Evolutionary conservation across 2,888 invertebrate genomes (phyloP).

Genomic region (Tromatobia lineatoria): DNA sequence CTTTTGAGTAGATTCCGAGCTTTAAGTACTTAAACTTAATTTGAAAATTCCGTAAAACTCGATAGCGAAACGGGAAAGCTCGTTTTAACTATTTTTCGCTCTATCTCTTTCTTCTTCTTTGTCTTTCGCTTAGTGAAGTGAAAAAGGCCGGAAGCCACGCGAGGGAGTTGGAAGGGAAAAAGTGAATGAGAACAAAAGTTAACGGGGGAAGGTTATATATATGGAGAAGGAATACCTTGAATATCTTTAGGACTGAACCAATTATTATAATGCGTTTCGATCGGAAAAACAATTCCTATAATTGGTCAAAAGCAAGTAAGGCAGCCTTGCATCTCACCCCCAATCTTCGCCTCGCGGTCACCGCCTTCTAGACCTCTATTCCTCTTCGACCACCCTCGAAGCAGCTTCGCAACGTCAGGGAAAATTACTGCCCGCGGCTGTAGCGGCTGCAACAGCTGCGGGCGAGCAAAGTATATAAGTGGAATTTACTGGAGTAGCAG

Average conservation of each 20-base stretch:
- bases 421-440: conserved; percentile 61
- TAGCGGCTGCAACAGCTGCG: conserved; percentile 41
- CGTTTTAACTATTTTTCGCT: conserved; percentile 19
- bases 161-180: background rate
- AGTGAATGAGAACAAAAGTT: conserved; percentile 9
- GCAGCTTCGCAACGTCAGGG: conserved; percentile 38
- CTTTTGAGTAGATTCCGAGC: conserved; percentile 35
- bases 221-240: conserved; percentile 14
- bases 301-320: conserved; percentile 66
- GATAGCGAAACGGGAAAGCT: conserved; percentile 5
- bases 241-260: conserved; percentile 38
- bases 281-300: conserved; percentile 69
- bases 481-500: conserved; percentile 61
- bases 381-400: conserved; percentile 44
- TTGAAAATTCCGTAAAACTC: conserved; percentile 48
- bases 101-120: background rate
- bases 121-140: background rate
- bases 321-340: conserved; percentile 10
- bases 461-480: conserved; percentile 62
- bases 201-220: background rate
- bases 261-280: conserved; percentile 55
- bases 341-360: background rate
- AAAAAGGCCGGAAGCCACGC: conserved; percentile 9
- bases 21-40: conserved; percentile 34
- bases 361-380: conserved; percentile 8